Evolutionary conservation across 2,113 vertebrate species (phyloP), one percentile per base, ranked within the genome.

Genomic region (Sylvicapra grimmia): DNA sequence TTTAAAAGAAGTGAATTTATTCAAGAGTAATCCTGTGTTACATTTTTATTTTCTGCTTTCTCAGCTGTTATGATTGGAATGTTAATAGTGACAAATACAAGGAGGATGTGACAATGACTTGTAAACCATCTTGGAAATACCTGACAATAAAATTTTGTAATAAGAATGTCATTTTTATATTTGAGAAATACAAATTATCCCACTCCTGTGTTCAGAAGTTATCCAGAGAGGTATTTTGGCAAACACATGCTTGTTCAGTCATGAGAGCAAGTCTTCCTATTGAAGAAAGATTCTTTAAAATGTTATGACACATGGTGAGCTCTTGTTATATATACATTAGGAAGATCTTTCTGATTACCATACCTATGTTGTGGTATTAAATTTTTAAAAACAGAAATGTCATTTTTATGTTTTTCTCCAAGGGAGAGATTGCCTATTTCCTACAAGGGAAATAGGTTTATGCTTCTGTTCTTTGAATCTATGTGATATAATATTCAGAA

Each of bases 21-120:
- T 96, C n/a, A 93, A 77, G 92, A 92, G 4, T 13, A 87, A 68
- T 90, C 8, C 58, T 82, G 23, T 15, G 27, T 9, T 86, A 4
- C 49, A 59, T 89, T 2, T 59, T 89, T 92, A 79, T 84, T 85
- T 89, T 89, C 40, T 94, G 33, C 40, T 97, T 96, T 90, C 84
- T 95, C 58, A 90, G 31, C 15, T 90, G 14, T 72, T 88, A 89
- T 88, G 79, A 83, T 92, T 96, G 27, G 33, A 79, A 61, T 49
- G 3, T 51, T 86, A 83, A 63, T 33, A 82, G 4, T 92, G 23
- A 96, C 53, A 90, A 72, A 68, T 40, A n/a, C 25, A 51, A 84
- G 33, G 7, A 88, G 31, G 40, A 36, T 44, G n/a, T 63, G 51
- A 18, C 94, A 86, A 51, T 86, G 31, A 61, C n/a, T 85, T 87